Conservation (phyloP, 2,888 invertebrate genomes). For the Autographa gamma region DNA sequence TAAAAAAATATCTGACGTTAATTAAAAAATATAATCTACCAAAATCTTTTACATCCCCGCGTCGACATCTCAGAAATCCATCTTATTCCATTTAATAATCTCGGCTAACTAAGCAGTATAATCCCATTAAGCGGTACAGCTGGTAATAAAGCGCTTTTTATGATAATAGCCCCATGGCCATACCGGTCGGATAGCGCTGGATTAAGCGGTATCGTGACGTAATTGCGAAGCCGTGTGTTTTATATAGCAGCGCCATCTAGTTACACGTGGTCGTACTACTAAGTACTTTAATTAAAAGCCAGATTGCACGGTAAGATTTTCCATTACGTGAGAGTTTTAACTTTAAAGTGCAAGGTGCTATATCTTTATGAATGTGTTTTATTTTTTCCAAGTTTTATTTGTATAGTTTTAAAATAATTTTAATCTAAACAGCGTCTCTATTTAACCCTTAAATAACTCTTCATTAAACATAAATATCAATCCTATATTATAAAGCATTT, state of each 20-base stretch:
- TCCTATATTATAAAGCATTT: too few species aligned
- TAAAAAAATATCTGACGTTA: neutral
- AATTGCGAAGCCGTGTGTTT: slow-evolving; percentile 30
- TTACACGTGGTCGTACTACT: slow-evolving; percentile 20
- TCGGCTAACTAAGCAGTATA: slow-evolving; percentile 42
- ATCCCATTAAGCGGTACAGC: slow-evolving; percentile 34
- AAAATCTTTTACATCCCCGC: neutral
- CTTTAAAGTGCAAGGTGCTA: too few species aligned
- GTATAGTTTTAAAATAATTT: too few species aligned
- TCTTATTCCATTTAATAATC: slow-evolving; percentile 18
- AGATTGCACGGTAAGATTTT: neutral
- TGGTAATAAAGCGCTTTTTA: slow-evolving; percentile 40
- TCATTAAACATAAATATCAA: too few species aligned
- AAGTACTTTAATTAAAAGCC: slow-evolving; percentile 6
- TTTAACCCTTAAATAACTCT: too few species aligned
- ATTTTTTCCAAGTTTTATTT: too few species aligned
- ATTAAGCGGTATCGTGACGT: slow-evolving; percentile 32
- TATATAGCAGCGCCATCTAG: slow-evolving; percentile 35
- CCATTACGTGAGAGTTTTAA: too few species aligned
- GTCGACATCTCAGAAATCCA: neutral
- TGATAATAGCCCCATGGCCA: slow-evolving; percentile 40
- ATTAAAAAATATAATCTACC: neutral
- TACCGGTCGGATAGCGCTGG: slow-evolving; percentile 23
- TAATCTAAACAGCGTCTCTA: too few species aligned
- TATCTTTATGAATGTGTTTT: too few species aligned